A percentile compares a stretch with the other conserved stretches of the same genome.
Evolutionary conservation across 2,113 vertebrate genomes (phyloP).

Genomic region (Fulica atra): DNA sequence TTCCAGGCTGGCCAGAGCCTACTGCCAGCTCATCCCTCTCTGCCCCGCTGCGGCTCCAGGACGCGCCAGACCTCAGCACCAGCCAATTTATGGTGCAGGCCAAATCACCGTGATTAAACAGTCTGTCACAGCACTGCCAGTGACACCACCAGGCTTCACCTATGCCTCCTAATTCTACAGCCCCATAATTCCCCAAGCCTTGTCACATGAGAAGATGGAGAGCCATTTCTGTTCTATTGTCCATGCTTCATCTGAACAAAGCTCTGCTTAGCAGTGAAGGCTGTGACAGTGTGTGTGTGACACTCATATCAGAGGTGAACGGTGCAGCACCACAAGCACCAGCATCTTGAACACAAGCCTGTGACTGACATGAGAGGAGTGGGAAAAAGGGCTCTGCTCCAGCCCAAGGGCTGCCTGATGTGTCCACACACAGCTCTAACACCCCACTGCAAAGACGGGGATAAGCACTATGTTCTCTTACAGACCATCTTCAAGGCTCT

Average conservation of each 20-base stretch:
- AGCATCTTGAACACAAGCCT: background rate
- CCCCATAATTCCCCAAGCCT: background rate
- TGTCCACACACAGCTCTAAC: background rate
- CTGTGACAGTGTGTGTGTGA: background rate
- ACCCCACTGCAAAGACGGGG: background rate
- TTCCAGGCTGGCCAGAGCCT: constrained; percentile 61
- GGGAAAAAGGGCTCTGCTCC: background rate
- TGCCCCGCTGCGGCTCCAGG: constrained; percentile 41
- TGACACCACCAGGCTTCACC: background rate
- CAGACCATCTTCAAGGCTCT: background rate
- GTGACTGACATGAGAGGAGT: accelerated
- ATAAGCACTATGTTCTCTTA: background rate
- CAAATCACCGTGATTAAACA: constrained; percentile 22
- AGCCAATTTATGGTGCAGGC: constrained; percentile 27
- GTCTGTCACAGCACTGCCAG: background rate
- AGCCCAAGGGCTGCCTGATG: background rate
- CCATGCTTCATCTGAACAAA: background rate
- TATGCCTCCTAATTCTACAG: background rate
- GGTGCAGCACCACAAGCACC: background rate
- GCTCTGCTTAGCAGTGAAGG: background rate
- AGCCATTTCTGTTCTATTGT: background rate
- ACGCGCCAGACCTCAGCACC: background rate
- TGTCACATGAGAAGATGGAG: background rate
- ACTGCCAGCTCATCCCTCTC: constrained; percentile 32
- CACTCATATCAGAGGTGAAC: background rate